These are phyloP conservation scores for Eupithecia pulchellata DNA, from an alignment of 2,888 invertebrate genomes.

Conservation along the genomic window DNA sequence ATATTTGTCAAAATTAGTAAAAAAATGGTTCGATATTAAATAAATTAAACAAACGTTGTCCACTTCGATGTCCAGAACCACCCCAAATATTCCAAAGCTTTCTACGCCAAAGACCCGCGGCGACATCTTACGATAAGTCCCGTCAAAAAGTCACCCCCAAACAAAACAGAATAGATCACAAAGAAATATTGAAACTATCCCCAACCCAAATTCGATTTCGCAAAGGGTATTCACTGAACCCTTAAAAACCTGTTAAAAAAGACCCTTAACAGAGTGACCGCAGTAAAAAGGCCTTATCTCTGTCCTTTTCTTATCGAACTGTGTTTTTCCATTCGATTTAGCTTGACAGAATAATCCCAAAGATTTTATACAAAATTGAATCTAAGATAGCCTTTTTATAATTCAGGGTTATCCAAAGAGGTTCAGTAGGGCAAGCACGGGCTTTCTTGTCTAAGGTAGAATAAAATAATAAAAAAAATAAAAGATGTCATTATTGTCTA, in stretches of 20 bases:
- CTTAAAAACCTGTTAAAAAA: constrained; percentile 59
- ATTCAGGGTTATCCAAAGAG: constrained; percentile 22
- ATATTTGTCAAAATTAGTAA: too few relatives aligned
- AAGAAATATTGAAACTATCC: constrained; percentile 40
- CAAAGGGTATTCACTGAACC: constrained; percentile 52
- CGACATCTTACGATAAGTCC: background rate
- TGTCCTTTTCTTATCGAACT: constrained; percentile 59
- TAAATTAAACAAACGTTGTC: too few relatives aligned
- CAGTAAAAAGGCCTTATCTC: constrained; percentile 58
- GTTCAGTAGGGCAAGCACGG: too few relatives aligned
- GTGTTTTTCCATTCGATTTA: constrained; percentile 66
- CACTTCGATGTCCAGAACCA: too few relatives aligned
- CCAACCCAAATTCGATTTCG: constrained; percentile 48
- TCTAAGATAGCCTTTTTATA: constrained; percentile 26
- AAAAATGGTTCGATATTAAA: too few relatives aligned
- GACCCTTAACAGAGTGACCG: constrained; percentile 54
- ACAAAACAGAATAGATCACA: constrained; percentile 31
- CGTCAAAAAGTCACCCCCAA: background rate
- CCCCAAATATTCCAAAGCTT: background rate
- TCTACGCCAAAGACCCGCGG: background rate
- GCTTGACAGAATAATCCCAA: constrained; percentile 47
- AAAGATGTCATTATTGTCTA: too few relatives aligned
- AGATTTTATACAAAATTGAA: constrained; percentile 32
- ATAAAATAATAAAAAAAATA: too few relatives aligned
- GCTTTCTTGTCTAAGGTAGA: too few relatives aligned